Evolutionary conservation across 2,113 vertebrate species (phyloP).

Genomic region (Peromyscus californicus): DNA sequence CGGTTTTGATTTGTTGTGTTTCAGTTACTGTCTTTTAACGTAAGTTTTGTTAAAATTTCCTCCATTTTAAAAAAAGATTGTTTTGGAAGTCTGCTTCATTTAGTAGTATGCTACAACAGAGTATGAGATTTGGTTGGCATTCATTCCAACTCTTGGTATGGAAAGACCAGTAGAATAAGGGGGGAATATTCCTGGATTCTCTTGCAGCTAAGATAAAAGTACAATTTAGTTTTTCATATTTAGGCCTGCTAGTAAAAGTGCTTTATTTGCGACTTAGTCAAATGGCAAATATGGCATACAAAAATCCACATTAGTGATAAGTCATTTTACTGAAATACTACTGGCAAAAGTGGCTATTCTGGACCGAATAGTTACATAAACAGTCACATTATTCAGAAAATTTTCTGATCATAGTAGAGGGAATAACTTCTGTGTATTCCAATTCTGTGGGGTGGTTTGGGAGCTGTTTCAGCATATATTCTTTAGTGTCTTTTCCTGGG

Average conservation of each 20-base stretch:
- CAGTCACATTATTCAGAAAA: conserved; percentile 1
- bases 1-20: not conserved
- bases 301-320: not conserved
- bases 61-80: not conserved
- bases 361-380: not conserved
- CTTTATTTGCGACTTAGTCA: conserved; percentile 4
- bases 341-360: not conserved
- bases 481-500: not conserved
- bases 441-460: not conserved
- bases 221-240: conserved; percentile 1
- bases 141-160: not conserved
- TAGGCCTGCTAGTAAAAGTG: not conserved
- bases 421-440: not conserved
- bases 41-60: not conserved
- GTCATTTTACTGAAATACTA: not conserved
- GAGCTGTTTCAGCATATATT: not conserved
- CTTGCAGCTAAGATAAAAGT: conserved; percentile 9
- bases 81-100: conserved; percentile 22
- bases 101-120: not conserved
- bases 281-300: not conserved
- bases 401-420: not conserved
- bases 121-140: not conserved
- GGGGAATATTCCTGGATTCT: not conserved
- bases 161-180: not conserved
- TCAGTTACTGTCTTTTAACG: not conserved